Evolutionary conservation across 2,888 invertebrate genomes (phyloP).

Genomic region (Heliconius ethilla): DNA sequence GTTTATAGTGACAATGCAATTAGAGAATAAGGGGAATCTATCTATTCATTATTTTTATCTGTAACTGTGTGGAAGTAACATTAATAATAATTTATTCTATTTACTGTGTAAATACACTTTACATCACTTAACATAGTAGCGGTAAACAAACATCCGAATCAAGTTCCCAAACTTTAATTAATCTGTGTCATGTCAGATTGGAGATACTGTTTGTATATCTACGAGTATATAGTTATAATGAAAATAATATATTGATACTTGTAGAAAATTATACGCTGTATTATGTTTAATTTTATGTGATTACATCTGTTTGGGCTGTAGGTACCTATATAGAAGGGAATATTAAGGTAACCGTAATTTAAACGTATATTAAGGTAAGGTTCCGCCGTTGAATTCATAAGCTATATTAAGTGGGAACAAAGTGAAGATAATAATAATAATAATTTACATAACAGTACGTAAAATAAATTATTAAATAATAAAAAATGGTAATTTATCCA

Average conservation of each 20-base stretch:
- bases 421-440: too few relatives aligned
- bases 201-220: slow-evolving; percentile 2
- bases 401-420: too few relatives aligned
- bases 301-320: neutral
- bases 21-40: too few relatives aligned
- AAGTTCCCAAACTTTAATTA: slow-evolving; percentile 19
- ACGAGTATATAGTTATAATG: neutral
- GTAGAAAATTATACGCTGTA: neutral
- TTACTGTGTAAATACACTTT: neutral
- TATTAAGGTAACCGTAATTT: too few relatives aligned
- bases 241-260: neutral
- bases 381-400: too few relatives aligned
- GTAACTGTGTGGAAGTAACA: neutral
- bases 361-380: too few relatives aligned
- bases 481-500: too few relatives aligned
- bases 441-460: too few relatives aligned
- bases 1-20: too few relatives aligned
- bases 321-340: too few relatives aligned
- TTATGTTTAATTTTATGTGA: neutral
- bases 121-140: neutral
- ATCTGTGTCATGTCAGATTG: slow-evolving; percentile 1
- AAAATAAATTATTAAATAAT: too few relatives aligned
- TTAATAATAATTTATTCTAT: slow-evolving; percentile 3
- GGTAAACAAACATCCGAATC: slow-evolving; percentile 7
- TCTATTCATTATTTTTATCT: neutral